Conservation (phyloP, 1,140 invertebrate species). For the Macrotrachela quadricornifera region DNA sequence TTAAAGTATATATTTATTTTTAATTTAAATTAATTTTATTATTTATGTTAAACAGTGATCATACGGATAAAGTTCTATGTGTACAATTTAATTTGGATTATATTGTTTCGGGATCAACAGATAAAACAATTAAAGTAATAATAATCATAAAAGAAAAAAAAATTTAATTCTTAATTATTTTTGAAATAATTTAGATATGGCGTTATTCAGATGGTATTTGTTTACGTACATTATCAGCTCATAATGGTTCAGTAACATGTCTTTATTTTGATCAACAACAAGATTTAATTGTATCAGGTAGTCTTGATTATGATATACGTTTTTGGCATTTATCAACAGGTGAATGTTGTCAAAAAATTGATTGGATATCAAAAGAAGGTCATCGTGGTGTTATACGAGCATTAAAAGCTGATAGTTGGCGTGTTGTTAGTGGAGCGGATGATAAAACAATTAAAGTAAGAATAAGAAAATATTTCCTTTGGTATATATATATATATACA, state of each 20-base stretch:
- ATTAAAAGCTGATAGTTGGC: slow-evolving; percentile 29
- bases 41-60: slow-evolving; percentile 20
- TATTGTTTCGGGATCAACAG: slow-evolving; percentile 37
- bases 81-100: slow-evolving; percentile 34
- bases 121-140: slow-evolving; percentile 36
- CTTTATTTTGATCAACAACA: slow-evolving; percentile 32
- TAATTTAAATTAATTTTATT: background rate
- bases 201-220: slow-evolving; percentile 21
- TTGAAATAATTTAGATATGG: background rate
- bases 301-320: slow-evolving; percentile 34
- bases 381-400: slow-evolving; percentile 34
- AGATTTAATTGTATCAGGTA: slow-evolving; percentile 28
- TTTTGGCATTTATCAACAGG: slow-evolving; percentile 33
- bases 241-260: slow-evolving; percentile 34
- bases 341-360: slow-evolving; percentile 34
- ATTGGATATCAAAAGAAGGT: slow-evolving; percentile 37
- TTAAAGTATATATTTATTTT: background rate
- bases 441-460: slow-evolving; percentile 37
- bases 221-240: slow-evolving; percentile 29
- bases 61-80: slow-evolving; percentile 34
- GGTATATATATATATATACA: too few relatives aligned
- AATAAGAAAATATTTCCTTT: too few relatives aligned
- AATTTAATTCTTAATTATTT: background rate
- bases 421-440: slow-evolving; percentile 36
- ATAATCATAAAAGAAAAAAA: background rate